Percentiles rank a stretch among this genome's conserved stretches.
Conservation (phyloP, 1,140 invertebrate genomes). For the Lepidurus arcticus region DNA sequence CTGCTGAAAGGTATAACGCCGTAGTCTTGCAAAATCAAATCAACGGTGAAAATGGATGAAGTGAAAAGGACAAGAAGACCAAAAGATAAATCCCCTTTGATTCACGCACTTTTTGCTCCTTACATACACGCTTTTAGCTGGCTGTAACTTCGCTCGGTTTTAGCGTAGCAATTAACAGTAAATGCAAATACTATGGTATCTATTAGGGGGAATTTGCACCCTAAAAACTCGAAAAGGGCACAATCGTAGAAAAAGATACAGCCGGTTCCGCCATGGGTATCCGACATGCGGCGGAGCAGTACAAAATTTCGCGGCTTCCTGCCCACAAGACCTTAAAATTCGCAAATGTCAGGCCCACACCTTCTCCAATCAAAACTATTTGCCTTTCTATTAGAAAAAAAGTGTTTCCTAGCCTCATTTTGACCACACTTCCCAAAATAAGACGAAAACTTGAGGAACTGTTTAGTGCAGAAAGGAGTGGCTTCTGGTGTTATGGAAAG, state of each 20-base stretch:
- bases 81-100: background rate
- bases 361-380: background rate
- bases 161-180: conserved; percentile 2
- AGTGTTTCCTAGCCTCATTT: background rate
- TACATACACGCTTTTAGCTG: background rate
- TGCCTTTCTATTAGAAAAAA: background rate
- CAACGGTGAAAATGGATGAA: background rate
- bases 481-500: too few species aligned
- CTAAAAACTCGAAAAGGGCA: background rate
- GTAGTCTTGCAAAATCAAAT: conserved; percentile 7
- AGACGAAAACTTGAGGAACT: too few species aligned
- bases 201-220: conserved; percentile 17
- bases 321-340: background rate
- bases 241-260: conserved; percentile 5
- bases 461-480: too few species aligned
- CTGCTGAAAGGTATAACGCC: background rate
- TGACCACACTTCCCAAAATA: too few species aligned
- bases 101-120: background rate
- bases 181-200: background rate
- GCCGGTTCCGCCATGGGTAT: conserved; percentile 16
- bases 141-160: background rate
- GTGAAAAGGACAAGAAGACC: conserved; percentile 5
- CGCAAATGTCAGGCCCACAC: background rate
- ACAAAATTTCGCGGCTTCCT: background rate
- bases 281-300: conserved; percentile 16